A percentile compares a stretch with the other conserved stretches of the same genome.
Evolutionary conservation across 1,140 invertebrate species (phyloP).

Genomic region (Calycopis cecrops): DNA sequence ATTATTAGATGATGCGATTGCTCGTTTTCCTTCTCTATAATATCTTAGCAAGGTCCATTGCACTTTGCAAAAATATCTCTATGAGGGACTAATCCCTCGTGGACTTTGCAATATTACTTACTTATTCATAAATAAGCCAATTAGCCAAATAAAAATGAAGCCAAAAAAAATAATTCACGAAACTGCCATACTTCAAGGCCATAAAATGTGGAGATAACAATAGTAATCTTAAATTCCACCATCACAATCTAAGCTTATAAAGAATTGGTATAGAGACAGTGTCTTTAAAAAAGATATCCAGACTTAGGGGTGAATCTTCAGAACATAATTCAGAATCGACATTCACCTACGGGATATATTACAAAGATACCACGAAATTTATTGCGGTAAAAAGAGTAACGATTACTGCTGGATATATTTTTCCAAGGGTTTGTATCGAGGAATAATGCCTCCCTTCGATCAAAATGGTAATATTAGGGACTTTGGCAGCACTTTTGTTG

Average conservation of each 20-base stretch:
- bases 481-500: not conserved
- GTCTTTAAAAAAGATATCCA: conserved; percentile 15
- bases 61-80: too few species aligned
- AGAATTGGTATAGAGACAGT: not conserved
- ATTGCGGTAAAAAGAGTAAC: conserved; percentile 19
- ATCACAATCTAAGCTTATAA: not conserved
- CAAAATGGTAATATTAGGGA: conserved; percentile 5
- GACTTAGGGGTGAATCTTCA: conserved; percentile 9
- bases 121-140: too few species aligned
- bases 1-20: too few species aligned
- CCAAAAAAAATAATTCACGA: too few species aligned
- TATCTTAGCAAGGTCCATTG: too few species aligned
- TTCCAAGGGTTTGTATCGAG: conserved; percentile 6
- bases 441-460: conserved; percentile 5
- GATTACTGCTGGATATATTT: conserved; percentile 9
- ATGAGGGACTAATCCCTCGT: too few species aligned
- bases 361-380: conserved; percentile 17
- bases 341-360: conserved; percentile 16
- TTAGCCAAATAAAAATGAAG: too few species aligned
- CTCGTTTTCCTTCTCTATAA: too few species aligned
- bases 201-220: too few species aligned
- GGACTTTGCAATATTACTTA: too few species aligned
- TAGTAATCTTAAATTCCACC: too few species aligned
- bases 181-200: too few species aligned
- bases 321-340: conserved; percentile 18